Evolutionary conservation across 2,797 vertebrate genomes (phyloP).

Genomic region (Phalanger gymnotis): DNA sequence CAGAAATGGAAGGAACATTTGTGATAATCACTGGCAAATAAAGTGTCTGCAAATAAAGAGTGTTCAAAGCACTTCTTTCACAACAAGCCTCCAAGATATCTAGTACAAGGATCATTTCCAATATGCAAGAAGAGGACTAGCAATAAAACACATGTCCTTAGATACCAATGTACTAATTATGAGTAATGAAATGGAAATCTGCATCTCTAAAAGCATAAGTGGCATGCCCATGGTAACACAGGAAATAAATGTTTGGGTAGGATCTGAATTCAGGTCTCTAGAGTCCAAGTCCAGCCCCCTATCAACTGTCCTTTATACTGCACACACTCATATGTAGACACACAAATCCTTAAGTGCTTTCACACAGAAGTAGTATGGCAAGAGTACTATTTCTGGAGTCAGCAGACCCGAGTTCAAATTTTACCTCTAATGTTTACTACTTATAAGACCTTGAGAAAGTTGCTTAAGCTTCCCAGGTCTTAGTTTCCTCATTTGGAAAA

Average conservation of each 20-base stretch:
- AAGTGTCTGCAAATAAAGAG: not conserved
- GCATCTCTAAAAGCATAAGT: not conserved
- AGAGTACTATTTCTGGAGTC: not conserved
- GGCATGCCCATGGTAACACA: not conserved
- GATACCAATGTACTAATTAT: not conserved
- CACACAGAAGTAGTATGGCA: not conserved
- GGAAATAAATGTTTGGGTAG: not conserved
- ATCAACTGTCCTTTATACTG: not conserved
- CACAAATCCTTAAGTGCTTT: not conserved
- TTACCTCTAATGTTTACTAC: not conserved
- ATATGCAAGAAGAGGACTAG: not conserved
- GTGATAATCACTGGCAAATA: not conserved
- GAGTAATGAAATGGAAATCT: not conserved
- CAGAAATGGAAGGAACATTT: slow-evolving; percentile 40
- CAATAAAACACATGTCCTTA: not conserved
- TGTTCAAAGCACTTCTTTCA: not conserved
- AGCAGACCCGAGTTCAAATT: not conserved
- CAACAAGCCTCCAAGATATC: not conserved
- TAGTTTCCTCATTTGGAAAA: not conserved
- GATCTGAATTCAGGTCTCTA: not conserved
- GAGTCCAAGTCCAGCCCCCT: not conserved
- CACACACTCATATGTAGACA: not conserved
- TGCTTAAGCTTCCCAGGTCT: not conserved
- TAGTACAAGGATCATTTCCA: not conserved
- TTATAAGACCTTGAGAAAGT: not conserved